Evolutionary conservation across 2,113 vertebrate species (phyloP), one percentile per base, ranked within the genome.

Genomic region (Phyllopteryx taeniolatus): DNA sequence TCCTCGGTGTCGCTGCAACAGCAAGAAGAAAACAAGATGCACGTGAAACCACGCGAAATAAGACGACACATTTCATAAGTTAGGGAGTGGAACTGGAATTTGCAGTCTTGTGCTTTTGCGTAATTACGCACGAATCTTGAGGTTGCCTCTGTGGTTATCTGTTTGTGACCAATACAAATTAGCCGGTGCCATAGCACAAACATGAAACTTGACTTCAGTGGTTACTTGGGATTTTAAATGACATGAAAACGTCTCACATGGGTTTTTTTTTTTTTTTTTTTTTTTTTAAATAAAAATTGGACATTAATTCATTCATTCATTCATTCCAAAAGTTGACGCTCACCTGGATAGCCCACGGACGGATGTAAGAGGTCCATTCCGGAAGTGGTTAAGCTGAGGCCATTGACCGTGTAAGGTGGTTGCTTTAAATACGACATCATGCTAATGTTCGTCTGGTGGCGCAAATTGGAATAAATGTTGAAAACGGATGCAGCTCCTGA

Each of bases 371-470:
- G 93, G 87, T 99, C 98, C 98, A 99, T 98, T 66, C 97, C 96
- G 73, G 97, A 98, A 80, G 97, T 96, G 66, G 96, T 98, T 93
- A 99, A 94, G 87, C 96, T 99, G 91, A 99, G 94, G 68, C 97
- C 97, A 90, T 98, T 99, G 89, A 99, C 98, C 86, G 97, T 94
- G 65, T 99, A 99, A 95, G 98, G 96, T 93, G 97, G 96, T 98
- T 98, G 98, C 95, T 99, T 99, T 90, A 98, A 95, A 98, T 99
- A 99, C 92, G 97, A 98, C 97, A 99, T 98, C 96, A 99, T 98
- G 96, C 97, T 99, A 98, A 98, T 95, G 92, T 96, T 96, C 81
- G 91, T 90, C 90, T 88, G 89, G 83, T 88, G 90, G 92, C 90
- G 91, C 85, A 93, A 93, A 88, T 93, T 92, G 93, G 92, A 92